A percentile compares a stretch with the other conserved stretches of the same genome.
phyloP scores from a whole-genome alignment of 2,888 invertebrate species.

The Chymomyza fuscimana region DNA sequence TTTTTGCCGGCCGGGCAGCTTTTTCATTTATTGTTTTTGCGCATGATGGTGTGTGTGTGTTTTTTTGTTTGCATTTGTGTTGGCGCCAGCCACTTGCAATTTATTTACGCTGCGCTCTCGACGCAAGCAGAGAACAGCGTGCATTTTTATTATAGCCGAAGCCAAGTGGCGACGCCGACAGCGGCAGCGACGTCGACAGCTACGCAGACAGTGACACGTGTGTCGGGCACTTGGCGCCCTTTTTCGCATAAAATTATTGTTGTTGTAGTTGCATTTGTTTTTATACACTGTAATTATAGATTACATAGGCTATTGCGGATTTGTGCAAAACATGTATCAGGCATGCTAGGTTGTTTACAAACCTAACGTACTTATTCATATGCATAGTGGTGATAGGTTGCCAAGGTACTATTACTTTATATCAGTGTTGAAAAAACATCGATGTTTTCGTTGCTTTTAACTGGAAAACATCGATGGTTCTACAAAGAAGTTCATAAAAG shows the following conservation, averaged over 20 bases:
- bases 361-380: too few species aligned
- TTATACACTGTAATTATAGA: background rate
- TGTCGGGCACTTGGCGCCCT: slow-evolving; percentile 68
- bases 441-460: too few species aligned
- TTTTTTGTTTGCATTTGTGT: background rate
- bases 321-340: background rate
- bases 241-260: slow-evolving; percentile 63
- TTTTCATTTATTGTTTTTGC: slow-evolving; percentile 3
- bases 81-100: background rate
- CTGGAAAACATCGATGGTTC: too few species aligned
- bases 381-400: too few species aligned
- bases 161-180: slow-evolving; percentile 20
- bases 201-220: slow-evolving; percentile 55
- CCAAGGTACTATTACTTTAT: too few species aligned
- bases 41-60: background rate
- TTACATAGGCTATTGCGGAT: background rate
- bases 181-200: slow-evolving; percentile 8
- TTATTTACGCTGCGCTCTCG: slow-evolving; percentile 5
- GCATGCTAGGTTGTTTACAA: too few species aligned
- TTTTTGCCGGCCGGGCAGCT: background rate
- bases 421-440: too few species aligned
- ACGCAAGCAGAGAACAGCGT: background rate
- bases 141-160: slow-evolving; percentile 11
- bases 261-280: slow-evolving; percentile 19
- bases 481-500: too few species aligned